Conservation (phyloP, 2,113 vertebrate species). For the Pampusana beccarii region DNA sequence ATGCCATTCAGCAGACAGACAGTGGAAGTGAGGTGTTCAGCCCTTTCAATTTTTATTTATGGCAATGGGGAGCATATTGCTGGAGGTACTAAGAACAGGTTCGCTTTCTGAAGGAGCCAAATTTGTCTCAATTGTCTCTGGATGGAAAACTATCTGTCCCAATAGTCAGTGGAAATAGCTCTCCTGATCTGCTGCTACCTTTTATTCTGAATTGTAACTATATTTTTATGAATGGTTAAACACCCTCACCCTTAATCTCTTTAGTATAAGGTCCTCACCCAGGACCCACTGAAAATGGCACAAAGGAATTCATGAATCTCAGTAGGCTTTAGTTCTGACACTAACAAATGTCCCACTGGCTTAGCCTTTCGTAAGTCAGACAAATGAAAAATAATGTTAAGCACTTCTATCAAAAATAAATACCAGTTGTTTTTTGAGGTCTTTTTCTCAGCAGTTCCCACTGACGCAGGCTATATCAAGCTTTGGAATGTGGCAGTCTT, state of each 20-base stretch:
- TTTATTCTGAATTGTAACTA: neutral
- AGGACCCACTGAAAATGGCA: neutral
- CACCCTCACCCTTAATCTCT: neutral
- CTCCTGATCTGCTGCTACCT: neutral
- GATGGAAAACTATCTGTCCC: neutral
- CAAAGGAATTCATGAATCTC: neutral
- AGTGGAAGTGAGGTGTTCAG: neutral
- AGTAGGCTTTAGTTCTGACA: neutral
- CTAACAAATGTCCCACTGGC: neutral
- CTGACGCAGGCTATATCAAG: neutral
- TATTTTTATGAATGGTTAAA: neutral
- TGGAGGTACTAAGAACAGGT: neutral
- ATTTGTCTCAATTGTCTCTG: neutral
- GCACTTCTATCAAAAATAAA: constrained; percentile 12
- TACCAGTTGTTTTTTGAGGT: neutral
- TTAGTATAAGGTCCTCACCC: neutral
- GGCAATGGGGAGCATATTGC: neutral
- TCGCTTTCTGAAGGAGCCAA: neutral
- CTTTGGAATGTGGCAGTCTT: constrained; percentile 31
- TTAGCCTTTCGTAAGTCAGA: neutral
- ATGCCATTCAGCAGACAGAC: neutral
- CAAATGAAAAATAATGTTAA: constrained; percentile 52
- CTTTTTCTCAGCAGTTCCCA: constrained; percentile 27
- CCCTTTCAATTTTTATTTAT: constrained; percentile 26
- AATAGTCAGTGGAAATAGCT: neutral